Evolutionary conservation across 2,888 invertebrate species (phyloP).

Genomic region (Rhaphigaster nebulosa): DNA sequence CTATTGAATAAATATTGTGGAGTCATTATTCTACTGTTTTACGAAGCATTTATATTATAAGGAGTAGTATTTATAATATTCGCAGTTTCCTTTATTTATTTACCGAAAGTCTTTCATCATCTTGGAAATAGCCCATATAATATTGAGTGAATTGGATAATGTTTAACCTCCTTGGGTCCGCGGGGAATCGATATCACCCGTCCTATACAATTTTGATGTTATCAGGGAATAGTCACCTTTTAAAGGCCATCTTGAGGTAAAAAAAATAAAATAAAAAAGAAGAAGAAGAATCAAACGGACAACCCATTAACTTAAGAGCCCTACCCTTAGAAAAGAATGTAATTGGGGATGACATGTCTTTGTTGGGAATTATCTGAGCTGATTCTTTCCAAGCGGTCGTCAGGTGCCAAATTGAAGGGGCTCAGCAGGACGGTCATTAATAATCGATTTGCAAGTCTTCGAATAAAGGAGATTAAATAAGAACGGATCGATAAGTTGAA

Average conservation of each 20-base stretch:
- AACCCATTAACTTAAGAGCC: not conserved
- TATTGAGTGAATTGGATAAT: not conserved
- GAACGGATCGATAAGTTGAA: not conserved
- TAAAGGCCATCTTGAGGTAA: not conserved
- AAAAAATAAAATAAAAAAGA: too few species aligned
- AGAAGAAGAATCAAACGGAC: not conserved
- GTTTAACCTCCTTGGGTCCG: not conserved
- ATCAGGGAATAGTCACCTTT: not conserved
- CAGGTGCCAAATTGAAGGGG: not conserved
- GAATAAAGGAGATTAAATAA: not conserved
- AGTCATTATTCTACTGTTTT: not conserved
- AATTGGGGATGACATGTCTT: not conserved
- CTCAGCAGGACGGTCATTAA: not conserved
- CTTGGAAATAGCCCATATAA: not conserved
- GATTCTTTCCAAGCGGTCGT: not conserved
- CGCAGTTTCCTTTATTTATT: not conserved
- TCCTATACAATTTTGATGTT: not conserved
- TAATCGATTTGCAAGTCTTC: not conserved
- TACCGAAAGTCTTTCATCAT: not conserved
- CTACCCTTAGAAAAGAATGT: not conserved
- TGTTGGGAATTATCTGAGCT: not conserved
- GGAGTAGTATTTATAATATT: not conserved
- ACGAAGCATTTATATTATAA: not conserved
- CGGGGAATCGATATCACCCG: not conserved
- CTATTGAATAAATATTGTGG: too few species aligned